These are phyloP conservation scores for Coremacera marginata DNA, from an alignment of 2,888 invertebrate genomes.

Conservation along the genomic window DNA sequence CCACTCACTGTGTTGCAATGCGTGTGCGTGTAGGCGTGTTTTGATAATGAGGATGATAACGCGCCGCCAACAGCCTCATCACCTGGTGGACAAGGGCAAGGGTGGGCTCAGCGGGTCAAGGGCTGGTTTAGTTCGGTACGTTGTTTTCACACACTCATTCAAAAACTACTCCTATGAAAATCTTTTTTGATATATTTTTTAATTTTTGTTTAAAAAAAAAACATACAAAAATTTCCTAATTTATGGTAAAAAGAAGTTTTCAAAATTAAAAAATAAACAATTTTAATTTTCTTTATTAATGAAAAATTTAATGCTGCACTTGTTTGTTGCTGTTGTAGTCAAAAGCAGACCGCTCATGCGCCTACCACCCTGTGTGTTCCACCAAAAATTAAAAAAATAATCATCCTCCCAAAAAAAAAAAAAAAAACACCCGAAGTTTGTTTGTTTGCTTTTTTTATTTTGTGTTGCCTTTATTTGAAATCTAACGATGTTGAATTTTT, in stretches of 20 bases:
- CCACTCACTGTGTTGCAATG: constrained; percentile 36
- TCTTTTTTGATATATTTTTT: constrained; percentile 53
- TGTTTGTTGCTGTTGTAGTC: constrained; percentile 37
- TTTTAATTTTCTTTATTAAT: constrained; percentile 31
- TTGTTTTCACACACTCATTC: constrained; percentile 58
- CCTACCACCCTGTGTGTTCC: constrained; percentile 69
- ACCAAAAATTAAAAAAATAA: constrained; percentile 44
- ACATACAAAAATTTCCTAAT: constrained; percentile 33
- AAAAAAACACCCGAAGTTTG: background rate
- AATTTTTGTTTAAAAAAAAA: constrained; percentile 30
- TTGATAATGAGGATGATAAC: constrained; percentile 69
- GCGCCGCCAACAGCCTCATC: constrained; percentile 69
- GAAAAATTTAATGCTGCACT: constrained; percentile 36
- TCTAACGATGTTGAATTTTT: background rate
- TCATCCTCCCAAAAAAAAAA: background rate
- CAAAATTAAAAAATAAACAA: constrained; percentile 17
- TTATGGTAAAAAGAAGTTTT: constrained; percentile 40
- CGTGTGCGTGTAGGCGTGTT: constrained; percentile 64
- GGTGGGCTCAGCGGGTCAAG: constrained; percentile 80
- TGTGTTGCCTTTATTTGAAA: background rate
- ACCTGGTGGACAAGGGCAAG: constrained; percentile 74
- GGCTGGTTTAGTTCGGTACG: constrained; percentile 80
- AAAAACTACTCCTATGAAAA: constrained; percentile 28
- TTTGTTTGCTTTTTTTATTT: background rate
- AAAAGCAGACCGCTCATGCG: constrained; percentile 67